Conservation (phyloP, 2,888 invertebrate genomes). For the Amphimallon solstitiale region DNA sequence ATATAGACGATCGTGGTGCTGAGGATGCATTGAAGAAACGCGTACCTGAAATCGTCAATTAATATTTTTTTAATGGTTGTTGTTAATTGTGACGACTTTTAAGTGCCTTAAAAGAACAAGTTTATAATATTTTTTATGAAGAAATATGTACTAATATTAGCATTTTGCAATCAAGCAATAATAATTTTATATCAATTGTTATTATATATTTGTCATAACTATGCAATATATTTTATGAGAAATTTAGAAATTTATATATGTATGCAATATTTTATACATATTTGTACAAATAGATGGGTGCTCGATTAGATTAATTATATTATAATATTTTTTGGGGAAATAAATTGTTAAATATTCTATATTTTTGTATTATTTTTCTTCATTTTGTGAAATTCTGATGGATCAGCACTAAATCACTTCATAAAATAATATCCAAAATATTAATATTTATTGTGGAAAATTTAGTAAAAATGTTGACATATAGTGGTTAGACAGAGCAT, state of each 20-base stretch:
- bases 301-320: slow-evolving; percentile 20
- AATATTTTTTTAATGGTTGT: too few relatives aligned
- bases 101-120: slow-evolving; percentile 24
- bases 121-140: slow-evolving; percentile 21
- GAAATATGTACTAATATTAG: slow-evolving; percentile 22
- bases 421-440: too few relatives aligned
- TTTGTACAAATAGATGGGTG: slow-evolving; percentile 23
- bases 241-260: slow-evolving; percentile 23
- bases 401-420: too few relatives aligned
- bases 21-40: slow-evolving; percentile 10
- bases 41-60: slow-evolving; percentile 25
- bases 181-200: slow-evolving; percentile 25
- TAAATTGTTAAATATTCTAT: slow-evolving; percentile 21
- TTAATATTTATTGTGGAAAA: too few relatives aligned
- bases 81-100: background rate
- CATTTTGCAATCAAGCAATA: slow-evolving; percentile 18
- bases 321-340: slow-evolving; percentile 26
- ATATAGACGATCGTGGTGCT: background rate
- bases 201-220: slow-evolving; percentile 15
- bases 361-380: too few relatives aligned
- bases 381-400: too few relatives aligned
- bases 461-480: too few relatives aligned
- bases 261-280: slow-evolving; percentile 2
- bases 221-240: slow-evolving; percentile 24
- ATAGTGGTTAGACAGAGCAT: too few relatives aligned